Conservation (phyloP, 2,113 vertebrate genomes). For the Lamprotornis superbus region DNA sequence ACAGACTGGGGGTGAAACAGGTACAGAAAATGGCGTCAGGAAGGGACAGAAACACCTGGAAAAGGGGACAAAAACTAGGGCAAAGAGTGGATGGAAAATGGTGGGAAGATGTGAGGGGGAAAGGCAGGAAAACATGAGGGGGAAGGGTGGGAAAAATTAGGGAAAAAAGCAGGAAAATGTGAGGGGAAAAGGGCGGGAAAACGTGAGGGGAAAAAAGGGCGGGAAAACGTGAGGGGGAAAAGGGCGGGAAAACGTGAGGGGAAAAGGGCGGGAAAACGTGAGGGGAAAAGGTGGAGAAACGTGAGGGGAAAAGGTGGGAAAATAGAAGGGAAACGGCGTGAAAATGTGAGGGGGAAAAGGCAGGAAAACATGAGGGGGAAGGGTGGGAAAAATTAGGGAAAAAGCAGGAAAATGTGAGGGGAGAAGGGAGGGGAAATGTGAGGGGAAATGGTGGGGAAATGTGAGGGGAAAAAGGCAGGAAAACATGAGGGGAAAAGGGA, state of each 20-base stretch:
- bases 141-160: neutral
- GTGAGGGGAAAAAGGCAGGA: too few species aligned
- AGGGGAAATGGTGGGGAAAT: too few species aligned
- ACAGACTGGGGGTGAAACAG: neutral
- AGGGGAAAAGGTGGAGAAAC: neutral
- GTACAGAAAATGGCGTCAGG: rapidly evolving
- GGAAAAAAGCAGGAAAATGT: neutral
- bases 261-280: neutral
- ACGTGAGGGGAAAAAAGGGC: neutral
- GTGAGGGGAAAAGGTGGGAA: too few species aligned
- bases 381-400: too few species aligned
- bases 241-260: rapidly evolving
- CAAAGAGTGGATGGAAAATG: neutral
- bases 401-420: too few species aligned
- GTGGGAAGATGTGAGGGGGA: neutral
- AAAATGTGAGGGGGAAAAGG: too few species aligned
- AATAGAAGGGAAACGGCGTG: too few species aligned
- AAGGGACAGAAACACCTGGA: neutral
- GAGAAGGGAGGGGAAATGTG: too few species aligned
- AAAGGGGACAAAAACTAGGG: neutral
- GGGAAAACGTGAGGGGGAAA: neutral
- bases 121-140: neutral
- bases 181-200: neutral
- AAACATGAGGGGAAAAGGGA: too few species aligned
- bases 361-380: too few species aligned